phyloP scores from a whole-genome alignment of 2,888 invertebrate species.

The Platycnemis pennipes region DNA sequence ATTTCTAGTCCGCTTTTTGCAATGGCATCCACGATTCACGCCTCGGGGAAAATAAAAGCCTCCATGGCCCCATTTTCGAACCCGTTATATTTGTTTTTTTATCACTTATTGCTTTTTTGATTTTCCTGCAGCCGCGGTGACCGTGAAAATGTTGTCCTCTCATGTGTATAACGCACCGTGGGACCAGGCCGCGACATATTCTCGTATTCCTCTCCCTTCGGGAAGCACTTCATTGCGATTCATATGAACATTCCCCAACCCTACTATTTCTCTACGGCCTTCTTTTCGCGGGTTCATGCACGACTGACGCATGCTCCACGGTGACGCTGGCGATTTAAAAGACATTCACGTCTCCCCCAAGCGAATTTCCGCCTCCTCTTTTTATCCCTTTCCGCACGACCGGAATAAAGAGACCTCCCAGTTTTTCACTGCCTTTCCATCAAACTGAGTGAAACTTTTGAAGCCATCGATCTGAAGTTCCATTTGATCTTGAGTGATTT shows the following conservation, averaged over 20 bases:
- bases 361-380: neutral
- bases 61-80: neutral
- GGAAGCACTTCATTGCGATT: conserved; percentile 6
- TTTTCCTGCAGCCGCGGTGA: neutral
- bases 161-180: neutral
- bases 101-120: neutral
- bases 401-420: neutral
- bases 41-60: neutral
- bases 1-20: neutral
- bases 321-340: neutral
- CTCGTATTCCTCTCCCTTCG: conserved; percentile 25
- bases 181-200: neutral
- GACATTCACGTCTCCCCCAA: neutral
- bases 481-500: neutral
- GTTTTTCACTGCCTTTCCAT: neutral
- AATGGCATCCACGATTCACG: neutral
- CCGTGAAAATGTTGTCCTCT: conserved; percentile 5
- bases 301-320: neutral
- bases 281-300: neutral
- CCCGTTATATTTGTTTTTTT: neutral
- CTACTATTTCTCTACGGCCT: neutral
- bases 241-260: conserved; percentile 14
- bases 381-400: neutral
- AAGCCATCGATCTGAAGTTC: neutral
- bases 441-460: neutral